Evolutionary conservation across 2,113 vertebrate species (phyloP).

Genomic region (Varanus komodoensis): DNA sequence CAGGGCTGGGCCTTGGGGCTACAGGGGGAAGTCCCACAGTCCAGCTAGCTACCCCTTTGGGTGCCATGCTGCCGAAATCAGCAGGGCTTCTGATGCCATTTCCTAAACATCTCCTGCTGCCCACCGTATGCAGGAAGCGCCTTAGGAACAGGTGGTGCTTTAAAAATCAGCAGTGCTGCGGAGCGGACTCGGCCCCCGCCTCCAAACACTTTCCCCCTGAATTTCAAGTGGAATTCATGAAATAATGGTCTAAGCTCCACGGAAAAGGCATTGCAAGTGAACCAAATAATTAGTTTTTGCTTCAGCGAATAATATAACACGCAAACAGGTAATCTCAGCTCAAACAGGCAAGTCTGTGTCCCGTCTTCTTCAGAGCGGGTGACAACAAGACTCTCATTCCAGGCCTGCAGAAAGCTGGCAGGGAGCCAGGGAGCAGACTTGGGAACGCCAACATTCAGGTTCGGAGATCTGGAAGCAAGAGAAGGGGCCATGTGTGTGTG

Average conservation of each 20-base stretch:
- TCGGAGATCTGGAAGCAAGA: not conserved
- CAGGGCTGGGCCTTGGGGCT: too few species aligned
- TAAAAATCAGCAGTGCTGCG: not conserved
- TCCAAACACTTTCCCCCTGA: not conserved
- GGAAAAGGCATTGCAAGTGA: slow-evolving; percentile 48
- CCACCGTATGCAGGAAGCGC: too few species aligned
- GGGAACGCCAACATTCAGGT: not conserved
- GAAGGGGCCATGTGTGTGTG: rapidly evolving
- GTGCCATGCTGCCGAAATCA: too few species aligned
- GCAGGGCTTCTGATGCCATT: too few species aligned
- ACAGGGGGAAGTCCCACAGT: too few species aligned
- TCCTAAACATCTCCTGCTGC: too few species aligned
- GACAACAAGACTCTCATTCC: not conserved
- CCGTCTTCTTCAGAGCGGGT: not conserved
- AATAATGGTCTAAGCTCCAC: not conserved
- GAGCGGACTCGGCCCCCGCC: not conserved
- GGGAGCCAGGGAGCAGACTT: not conserved
- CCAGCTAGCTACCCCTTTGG: too few species aligned
- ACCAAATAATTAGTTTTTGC: slow-evolving; percentile 71
- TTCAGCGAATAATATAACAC: slow-evolving; percentile 60
- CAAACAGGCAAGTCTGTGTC: slow-evolving; percentile 15
- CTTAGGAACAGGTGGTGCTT: not conserved
- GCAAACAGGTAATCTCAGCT: slow-evolving; percentile 65
- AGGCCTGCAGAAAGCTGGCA: not conserved
- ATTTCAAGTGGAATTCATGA: not conserved